Evolutionary conservation across 1,140 invertebrate genomes (phyloP).

Genomic region (Drosophila santomea): DNA sequence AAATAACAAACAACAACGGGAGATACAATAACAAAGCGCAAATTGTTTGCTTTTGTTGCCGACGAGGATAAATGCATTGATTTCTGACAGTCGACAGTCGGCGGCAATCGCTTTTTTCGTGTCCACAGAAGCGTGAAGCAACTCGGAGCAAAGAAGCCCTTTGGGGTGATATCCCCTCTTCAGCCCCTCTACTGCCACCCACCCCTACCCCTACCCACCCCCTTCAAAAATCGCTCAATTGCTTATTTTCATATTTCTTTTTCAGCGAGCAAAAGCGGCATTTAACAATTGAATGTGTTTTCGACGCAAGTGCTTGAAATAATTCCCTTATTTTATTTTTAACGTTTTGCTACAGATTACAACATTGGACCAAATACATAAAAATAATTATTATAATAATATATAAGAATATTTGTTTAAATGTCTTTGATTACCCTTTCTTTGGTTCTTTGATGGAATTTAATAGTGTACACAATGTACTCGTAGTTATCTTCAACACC

Average conservation of each 20-base stretch:
- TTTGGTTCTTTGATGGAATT: no score
- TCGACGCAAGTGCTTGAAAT: no score
- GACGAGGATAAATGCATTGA: slow-evolving; percentile 76
- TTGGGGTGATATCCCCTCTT: slow-evolving; percentile 41
- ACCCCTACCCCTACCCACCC: background rate
- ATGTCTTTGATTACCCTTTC: no score
- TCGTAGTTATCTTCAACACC: no score
- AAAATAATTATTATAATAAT: no score
- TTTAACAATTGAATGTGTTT: no score
- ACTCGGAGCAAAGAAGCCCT: slow-evolving; percentile 50
- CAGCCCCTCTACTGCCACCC: background rate
- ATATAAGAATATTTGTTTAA: no score
- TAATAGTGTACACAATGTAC: no score
- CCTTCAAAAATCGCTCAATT: slow-evolving; percentile 20
- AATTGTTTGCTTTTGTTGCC: slow-evolving; percentile 59
- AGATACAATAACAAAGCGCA: slow-evolving; percentile 53
- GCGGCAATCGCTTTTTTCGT: slow-evolving; percentile 48
- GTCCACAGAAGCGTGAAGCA: slow-evolving; percentile 72
- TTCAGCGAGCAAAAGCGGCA: background rate
- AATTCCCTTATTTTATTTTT: background rate
- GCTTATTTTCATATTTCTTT: background rate
- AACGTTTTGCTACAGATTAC: no score
- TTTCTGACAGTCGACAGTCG: slow-evolving; percentile 58
- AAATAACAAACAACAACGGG: slow-evolving; percentile 5
- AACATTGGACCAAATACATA: no score